Conservation (phyloP, 2,113 vertebrate species). For the Lamprologus ornatipinnis region DNA sequence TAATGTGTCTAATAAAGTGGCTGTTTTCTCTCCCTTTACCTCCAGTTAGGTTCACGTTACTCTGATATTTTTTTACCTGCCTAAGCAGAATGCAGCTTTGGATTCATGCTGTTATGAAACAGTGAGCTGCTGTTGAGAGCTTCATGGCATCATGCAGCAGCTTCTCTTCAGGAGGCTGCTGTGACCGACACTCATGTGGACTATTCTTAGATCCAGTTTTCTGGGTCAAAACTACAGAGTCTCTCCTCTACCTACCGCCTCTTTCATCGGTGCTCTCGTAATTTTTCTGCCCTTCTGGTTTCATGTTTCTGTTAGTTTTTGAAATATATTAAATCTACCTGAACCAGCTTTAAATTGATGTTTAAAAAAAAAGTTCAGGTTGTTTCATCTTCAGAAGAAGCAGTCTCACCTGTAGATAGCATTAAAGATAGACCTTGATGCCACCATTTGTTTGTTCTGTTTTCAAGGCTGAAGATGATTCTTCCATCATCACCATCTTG, state of each 20-base stretch:
- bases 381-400: not conserved
- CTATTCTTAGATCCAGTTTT: conserved; percentile 62
- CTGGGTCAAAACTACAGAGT: conserved; percentile 42
- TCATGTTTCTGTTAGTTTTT: not conserved
- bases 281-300: not conserved
- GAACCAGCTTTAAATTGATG: not conserved
- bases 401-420: not conserved
- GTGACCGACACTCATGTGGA: not conserved
- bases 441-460: not conserved
- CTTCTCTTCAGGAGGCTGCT: not conserved
- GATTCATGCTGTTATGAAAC: not conserved
- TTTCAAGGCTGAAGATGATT: not conserved
- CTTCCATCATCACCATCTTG: not conserved
- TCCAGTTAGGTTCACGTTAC: not conserved
- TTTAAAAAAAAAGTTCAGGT: not conserved
- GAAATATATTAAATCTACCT: not conserved
- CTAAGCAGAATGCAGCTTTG: not conserved
- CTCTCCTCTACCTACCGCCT: not conserved
- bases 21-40: not conserved
- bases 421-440: not conserved
- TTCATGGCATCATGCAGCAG: conserved; percentile 4
- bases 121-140: not conserved
- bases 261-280: not conserved
- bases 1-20: not conserved
- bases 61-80: not conserved